Evolutionary conservation across 1,140 invertebrate species (phyloP).

Genomic region (Drosophila tropicalis): DNA sequence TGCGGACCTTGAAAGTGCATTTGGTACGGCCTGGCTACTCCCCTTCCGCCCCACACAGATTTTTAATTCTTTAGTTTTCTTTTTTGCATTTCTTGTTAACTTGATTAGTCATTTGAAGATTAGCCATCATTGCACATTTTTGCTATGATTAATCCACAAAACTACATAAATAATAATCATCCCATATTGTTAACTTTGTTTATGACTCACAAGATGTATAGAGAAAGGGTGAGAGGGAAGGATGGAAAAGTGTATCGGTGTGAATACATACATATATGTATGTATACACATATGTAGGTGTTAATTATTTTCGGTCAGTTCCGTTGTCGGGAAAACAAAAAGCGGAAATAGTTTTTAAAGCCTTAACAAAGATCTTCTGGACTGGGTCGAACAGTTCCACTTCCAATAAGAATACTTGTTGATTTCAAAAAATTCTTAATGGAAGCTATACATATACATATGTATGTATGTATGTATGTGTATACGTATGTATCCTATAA

Average conservation of each 20-base stretch:
- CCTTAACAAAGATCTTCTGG: too few species aligned
- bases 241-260: too few species aligned
- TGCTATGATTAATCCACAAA: slow-evolving; percentile 58
- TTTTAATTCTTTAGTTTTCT: neutral
- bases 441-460: too few species aligned
- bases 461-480: too few species aligned
- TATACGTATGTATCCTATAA: too few species aligned
- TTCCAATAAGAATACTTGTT: too few species aligned
- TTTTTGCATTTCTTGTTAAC: slow-evolving; percentile 11
- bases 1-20: slow-evolving; percentile 36
- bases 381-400: too few species aligned
- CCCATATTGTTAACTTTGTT: slow-evolving; percentile 28
- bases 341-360: too few species aligned
- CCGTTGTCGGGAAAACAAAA: too few species aligned
- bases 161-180: slow-evolving; percentile 35
- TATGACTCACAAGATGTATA: slow-evolving; percentile 54
- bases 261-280: too few species aligned
- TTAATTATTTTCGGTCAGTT: neutral
- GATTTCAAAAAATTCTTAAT: too few species aligned
- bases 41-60: neutral
- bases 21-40: neutral
- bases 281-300: too few species aligned
- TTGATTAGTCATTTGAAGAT: slow-evolving; percentile 30
- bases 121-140: slow-evolving; percentile 32
- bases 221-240: neutral